Base-by-base conservation (phyloP, 1,140 invertebrate species). In the Micrasema longulum region DNA sequence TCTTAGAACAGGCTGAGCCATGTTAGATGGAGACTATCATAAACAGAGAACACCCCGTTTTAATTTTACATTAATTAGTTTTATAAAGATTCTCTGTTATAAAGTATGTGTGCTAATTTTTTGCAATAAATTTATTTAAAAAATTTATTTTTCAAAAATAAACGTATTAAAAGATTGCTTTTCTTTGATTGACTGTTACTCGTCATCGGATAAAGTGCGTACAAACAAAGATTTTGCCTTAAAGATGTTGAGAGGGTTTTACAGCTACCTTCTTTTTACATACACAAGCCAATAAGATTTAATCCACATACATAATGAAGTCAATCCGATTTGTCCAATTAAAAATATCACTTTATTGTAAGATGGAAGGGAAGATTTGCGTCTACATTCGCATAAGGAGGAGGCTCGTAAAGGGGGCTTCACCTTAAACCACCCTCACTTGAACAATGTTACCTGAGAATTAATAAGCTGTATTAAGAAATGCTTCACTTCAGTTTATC, bases 241-340 rank as follows among this genome's bases (percentile, higher is more conserved):
- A 22, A 43, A 41, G 12, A 22, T 48, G 2, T 48, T 48, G 52
- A 55, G 52, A 9, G 52, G 23, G 31, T 31, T 22, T n/a, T 35
- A 23, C 14, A 31, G 26, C 26, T 31, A 31, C 23, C 31, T 22
- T 14, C 31, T 55, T 55, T 55, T 55, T 22, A 31, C 23, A 43
- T 18, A n/a, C 18, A 63, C 20, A 63, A 63, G 14, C 36, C 52
- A 31, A 31, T 10, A 26, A 52, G 20, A 75, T 72, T 75, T 75
- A 72, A 75, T 75, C 70, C 74, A 75, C 67, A 78, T 80, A 75
- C 67, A 78, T 80, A 79, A 80, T 80, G 79, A 80, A 75, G 73
- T 36, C 72, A 80, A 80, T 79, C 79, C 78, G 79, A 79, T 80
- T 80, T 79, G 75, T 75, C 78, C 77, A 80, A 80, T 80, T 80